Evolutionary conservation across 2,797 vertebrate genomes (phyloP).

Genomic region (Sparus aurata): DNA sequence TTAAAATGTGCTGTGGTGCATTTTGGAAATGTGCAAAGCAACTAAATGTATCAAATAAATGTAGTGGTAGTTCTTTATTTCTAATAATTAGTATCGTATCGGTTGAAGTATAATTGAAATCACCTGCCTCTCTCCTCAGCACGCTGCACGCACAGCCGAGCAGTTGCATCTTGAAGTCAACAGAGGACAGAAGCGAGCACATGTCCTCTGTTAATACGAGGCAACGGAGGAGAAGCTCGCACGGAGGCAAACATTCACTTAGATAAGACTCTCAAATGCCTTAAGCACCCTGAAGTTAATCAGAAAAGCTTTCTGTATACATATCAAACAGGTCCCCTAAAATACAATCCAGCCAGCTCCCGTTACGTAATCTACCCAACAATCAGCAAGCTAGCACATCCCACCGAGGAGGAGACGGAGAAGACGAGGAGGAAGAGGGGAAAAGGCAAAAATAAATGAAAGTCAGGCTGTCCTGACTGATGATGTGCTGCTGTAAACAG

Average conservation of each 20-base stretch:
- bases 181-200: slow-evolving; percentile 40
- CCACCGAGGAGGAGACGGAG: slow-evolving; percentile 52
- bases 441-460: slow-evolving; percentile 74
- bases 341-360: slow-evolving; percentile 62
- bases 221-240: slow-evolving; percentile 35
- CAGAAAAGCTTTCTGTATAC: slow-evolving; percentile 59
- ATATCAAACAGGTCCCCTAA: slow-evolving; percentile 66
- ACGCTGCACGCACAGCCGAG: neutral
- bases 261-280: slow-evolving; percentile 64
- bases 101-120: neutral
- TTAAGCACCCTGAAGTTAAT: slow-evolving; percentile 64
- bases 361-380: slow-evolving; percentile 71
- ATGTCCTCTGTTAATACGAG: slow-evolving; percentile 34
- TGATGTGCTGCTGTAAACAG: slow-evolving; percentile 83
- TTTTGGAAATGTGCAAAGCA: too few relatives aligned
- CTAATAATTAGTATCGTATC: too few relatives aligned
- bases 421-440: slow-evolving; percentile 21
- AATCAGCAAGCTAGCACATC: slow-evolving; percentile 69
- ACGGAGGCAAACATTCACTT: slow-evolving; percentile 36
- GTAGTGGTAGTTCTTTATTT: too few relatives aligned
- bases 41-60: too few relatives aligned
- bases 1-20: too few relatives aligned
- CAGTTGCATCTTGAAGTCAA: slow-evolving; percentile 41
- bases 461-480: slow-evolving; percentile 85
- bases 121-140: neutral